Conservation (phyloP, 92 coral and sea anemone species). For the Ricordea florida region DNA sequence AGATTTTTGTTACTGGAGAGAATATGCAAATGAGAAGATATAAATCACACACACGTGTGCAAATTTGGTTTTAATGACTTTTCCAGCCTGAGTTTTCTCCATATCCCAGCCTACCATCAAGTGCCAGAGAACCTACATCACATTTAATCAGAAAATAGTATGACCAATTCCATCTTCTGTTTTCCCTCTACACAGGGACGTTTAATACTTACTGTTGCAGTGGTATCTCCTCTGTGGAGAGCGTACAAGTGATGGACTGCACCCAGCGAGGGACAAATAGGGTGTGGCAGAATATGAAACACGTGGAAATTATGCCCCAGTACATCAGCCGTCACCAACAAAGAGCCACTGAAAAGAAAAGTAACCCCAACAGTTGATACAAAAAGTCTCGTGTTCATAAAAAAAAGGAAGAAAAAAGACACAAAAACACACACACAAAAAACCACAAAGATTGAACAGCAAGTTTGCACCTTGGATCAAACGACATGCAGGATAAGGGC, state of each 20-base stretch:
- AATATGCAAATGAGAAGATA: too few relatives aligned
- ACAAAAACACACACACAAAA: too few relatives aligned
- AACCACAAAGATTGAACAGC: not conserved
- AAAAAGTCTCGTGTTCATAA: not conserved
- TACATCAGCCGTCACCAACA: conserved; percentile 87
- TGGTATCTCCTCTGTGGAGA: conserved; percentile 95
- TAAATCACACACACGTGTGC: too few relatives aligned
- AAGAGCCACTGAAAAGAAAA: conserved; percentile 92
- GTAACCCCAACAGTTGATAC: not conserved
- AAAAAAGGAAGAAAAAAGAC: not conserved
- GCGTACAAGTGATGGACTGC: conserved; percentile 95
- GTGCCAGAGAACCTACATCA: too few relatives aligned
- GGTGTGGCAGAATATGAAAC: conserved; percentile 94
- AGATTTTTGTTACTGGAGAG: too few relatives aligned
- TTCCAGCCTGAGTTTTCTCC: too few relatives aligned
- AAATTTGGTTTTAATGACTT: too few relatives aligned
- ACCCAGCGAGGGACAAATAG: conserved; percentile 91
- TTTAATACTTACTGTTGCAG: conserved; percentile 84
- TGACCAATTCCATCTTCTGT: too few relatives aligned
- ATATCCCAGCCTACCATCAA: too few relatives aligned
- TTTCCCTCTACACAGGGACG: too few relatives aligned
- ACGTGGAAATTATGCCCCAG: conserved; percentile 95
- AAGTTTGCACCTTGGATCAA: conserved; percentile 79
- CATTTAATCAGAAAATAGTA: not conserved
- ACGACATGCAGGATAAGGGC: conserved; percentile 87